Evolutionary conservation across 1,140 invertebrate species (phyloP).

Genomic region (Cydia strobilella): DNA sequence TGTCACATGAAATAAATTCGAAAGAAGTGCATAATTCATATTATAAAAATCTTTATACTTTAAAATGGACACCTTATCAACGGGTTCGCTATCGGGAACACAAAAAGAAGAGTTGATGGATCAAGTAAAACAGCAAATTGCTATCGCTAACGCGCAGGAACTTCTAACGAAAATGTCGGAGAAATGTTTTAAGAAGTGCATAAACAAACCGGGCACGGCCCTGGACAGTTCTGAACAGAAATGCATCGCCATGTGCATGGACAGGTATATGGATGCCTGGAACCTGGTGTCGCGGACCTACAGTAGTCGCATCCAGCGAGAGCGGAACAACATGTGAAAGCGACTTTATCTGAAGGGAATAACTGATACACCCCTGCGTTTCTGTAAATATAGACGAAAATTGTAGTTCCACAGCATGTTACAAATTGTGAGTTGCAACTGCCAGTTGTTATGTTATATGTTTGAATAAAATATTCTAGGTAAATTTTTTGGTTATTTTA

Average conservation of each 20-base stretch:
- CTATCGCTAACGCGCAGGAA: constrained; percentile 96
- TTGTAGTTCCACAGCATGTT: constrained; percentile 65
- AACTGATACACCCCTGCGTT: constrained; percentile 49
- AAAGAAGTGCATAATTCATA: background rate
- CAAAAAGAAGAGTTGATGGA: constrained; percentile 96
- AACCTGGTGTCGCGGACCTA: constrained; percentile 94
- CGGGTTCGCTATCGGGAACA: constrained; percentile 80
- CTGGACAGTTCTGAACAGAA: constrained; percentile 97
- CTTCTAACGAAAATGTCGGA: constrained; percentile 97
- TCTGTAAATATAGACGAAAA: constrained; percentile 69
- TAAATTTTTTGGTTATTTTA: constrained; percentile 33
- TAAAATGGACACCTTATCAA: constrained; percentile 69
- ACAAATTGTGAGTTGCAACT: constrained; percentile 65
- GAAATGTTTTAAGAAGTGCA: constrained; percentile 98
- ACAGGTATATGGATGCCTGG: constrained; percentile 98
- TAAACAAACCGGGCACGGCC: constrained; percentile 93
- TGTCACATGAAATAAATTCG: constrained; percentile 18
- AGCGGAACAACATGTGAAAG: constrained; percentile 81
- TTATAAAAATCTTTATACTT: constrained; percentile 33
- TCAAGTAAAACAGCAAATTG: constrained; percentile 97
- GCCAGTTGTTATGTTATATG: constrained; percentile 61
- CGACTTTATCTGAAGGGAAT: constrained; percentile 33
- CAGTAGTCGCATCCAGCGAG: constrained; percentile 88
- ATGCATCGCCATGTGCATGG: constrained; percentile 99
- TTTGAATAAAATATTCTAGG: constrained; percentile 72